Evolutionary conservation across 2,797 vertebrate genomes (phyloP), one percentile per base, ranked within the genome.

Genomic region (Crypturellus tataupa): DNA sequence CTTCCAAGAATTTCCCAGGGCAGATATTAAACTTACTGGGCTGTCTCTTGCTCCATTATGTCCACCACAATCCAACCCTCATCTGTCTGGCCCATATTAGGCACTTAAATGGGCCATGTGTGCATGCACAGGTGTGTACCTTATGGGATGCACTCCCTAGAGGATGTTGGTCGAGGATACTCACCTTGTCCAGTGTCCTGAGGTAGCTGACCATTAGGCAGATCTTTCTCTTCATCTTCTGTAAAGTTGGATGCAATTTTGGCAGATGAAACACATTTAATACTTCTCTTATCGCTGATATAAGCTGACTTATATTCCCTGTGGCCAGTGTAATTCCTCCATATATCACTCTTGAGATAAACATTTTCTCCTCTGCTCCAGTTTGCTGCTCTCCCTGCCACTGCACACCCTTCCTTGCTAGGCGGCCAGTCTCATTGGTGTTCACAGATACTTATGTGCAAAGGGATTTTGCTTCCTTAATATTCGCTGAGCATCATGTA

Each of bases 1-100:
- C 85, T 90, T 94, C 84, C 89, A 95, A 95, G 79, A 89, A 85
- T 55, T 94, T 95, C 86, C 80, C 88, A 95, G 72, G 91, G 89
- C 90, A 97, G 94, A 95, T 90, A 94, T 96, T 81, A 75, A 60
- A 69, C 5, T 42, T 59, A 37, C 53, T 49, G 49, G 53, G 89
- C 31, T 82, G 35, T 70, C 68, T 95, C 92, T 92, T 89, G 75
- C 47, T 69, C 76, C 8, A 6, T 33, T 79, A 31, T 5, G 27
- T 49, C 53, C 53, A 69, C 49, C 51, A 63, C 20, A 20, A 84
- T 87, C 49, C 60, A 68, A 25, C 51, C 51, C 27, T 80, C 68
- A 60, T 62, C 39, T 80, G 44, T 15, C 53, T 77, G 69, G 69
- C 90, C 15, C 6, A 8, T 78, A 78, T 94, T 33, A 72, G n/a